phyloP scores from a whole-genome alignment of 64 coral and sea anemone species.

The Astreopora myriophthalma region DNA sequence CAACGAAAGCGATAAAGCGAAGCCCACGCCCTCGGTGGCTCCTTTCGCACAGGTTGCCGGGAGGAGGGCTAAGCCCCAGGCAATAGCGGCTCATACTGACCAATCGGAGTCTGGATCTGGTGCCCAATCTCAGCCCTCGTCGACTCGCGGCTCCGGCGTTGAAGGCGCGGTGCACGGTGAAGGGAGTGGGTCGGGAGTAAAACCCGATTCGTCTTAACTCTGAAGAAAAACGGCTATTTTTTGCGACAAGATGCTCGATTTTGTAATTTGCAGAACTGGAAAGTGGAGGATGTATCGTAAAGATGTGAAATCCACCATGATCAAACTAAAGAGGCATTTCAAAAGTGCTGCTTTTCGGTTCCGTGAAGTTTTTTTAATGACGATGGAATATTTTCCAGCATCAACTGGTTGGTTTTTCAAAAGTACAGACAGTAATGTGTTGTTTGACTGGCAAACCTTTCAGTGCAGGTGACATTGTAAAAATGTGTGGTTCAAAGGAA shows the following conservation, averaged over 20 bases:
- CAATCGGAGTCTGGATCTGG: slow-evolving; percentile 37
- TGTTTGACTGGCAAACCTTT: background rate
- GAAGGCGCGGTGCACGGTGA: background rate
- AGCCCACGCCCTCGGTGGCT: background rate
- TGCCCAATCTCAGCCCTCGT: background rate
- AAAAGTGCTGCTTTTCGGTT: too few relatives aligned
- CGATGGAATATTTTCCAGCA: too few relatives aligned
- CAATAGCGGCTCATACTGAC: background rate
- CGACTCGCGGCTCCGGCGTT: background rate
- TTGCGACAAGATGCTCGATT: background rate
- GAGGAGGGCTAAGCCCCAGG: background rate
- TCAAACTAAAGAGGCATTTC: too few relatives aligned
- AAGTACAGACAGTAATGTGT: background rate
- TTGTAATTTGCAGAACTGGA: background rate
- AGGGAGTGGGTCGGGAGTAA: slow-evolving; percentile 14
- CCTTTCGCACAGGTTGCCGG: background rate
- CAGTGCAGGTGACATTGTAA: background rate
- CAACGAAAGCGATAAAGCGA: background rate
- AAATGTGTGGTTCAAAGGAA: background rate
- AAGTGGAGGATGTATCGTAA: background rate
- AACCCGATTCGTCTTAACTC: background rate
- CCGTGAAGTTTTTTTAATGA: too few relatives aligned
- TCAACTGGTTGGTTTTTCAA: too few relatives aligned
- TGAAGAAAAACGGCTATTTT: background rate
- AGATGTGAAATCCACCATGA: background rate